Evolutionary conservation across 2,888 invertebrate species (phyloP).

Genomic region (Exephanes ischioxanthus): DNA sequence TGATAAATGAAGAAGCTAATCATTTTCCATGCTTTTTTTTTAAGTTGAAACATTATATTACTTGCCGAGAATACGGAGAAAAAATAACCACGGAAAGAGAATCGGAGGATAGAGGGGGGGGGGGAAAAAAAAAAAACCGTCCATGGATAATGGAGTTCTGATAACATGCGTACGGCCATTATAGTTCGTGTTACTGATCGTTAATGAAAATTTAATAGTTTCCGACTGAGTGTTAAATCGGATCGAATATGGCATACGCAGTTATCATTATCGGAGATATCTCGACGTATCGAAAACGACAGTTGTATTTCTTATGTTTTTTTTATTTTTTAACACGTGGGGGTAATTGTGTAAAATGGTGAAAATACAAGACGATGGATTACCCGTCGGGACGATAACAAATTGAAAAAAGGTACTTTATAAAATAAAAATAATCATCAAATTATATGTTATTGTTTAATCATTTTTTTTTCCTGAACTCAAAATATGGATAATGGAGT

Average conservation of each 20-base stretch:
- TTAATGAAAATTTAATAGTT: background rate
- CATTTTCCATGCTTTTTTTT: background rate
- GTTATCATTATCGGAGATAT: background rate
- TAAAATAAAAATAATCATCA: background rate
- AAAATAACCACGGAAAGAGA: constrained; percentile 36
- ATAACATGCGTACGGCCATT: background rate
- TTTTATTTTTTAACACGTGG: background rate
- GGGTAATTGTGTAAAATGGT: constrained; percentile 20
- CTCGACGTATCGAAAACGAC: too few relatives aligned
- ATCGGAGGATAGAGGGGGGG: constrained; percentile 20
- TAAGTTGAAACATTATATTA: background rate
- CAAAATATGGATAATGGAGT: too few relatives aligned
- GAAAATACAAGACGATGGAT: constrained; percentile 31
- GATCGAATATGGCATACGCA: background rate
- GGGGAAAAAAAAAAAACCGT: too few relatives aligned
- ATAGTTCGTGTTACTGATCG: background rate
- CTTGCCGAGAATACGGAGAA: background rate
- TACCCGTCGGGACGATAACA: constrained; percentile 8
- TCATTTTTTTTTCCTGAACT: too few relatives aligned
- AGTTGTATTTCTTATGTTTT: background rate
- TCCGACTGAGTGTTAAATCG: background rate
- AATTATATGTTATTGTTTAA: too few relatives aligned
- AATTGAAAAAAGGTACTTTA: constrained; percentile 15
- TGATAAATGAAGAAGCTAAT: too few relatives aligned
- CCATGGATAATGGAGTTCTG: background rate